These are phyloP conservation scores for Pollachius pollachius DNA, from an alignment of 2,113 vertebrate species.

Conservation along the genomic window DNA sequence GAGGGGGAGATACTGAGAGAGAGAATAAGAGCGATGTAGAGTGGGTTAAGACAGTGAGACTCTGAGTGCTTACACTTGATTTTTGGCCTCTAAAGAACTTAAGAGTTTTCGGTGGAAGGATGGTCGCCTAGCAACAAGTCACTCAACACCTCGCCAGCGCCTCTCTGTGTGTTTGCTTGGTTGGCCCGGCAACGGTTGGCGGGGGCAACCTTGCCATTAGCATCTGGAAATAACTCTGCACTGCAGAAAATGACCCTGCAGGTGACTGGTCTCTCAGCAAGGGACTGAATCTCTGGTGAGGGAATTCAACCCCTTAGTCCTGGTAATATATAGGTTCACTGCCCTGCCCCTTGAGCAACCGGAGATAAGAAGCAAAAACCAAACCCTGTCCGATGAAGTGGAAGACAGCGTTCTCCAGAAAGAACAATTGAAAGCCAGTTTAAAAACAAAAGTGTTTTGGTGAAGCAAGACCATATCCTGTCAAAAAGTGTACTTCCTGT, in stretches of 20 bases:
- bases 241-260: conserved; percentile 48
- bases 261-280: neutral
- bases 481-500: neutral
- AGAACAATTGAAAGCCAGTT: no score
- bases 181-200: conserved; percentile 41
- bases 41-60: neutral
- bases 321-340: neutral
- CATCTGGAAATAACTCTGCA: conserved; percentile 63
- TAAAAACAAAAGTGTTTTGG: no score
- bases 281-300: neutral
- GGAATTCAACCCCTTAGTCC: neutral
- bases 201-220: conserved; percentile 67
- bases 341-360: no score
- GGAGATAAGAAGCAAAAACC: no score
- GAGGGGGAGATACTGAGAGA: neutral
- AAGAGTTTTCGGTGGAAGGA: conserved; percentile 33
- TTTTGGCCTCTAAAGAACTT: conserved; percentile 45
- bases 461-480: no score
- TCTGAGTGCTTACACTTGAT: conserved; percentile 35
- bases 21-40: neutral
- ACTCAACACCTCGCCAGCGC: conserved; percentile 57
- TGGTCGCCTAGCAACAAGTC: conserved; percentile 60
- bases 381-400: no score
- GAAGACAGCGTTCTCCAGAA: no score
- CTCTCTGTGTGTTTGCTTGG: conserved; percentile 46